phyloP scores from a whole-genome alignment of 2,797 vertebrate genomes.

The Petrocephalus schoutedeni region DNA sequence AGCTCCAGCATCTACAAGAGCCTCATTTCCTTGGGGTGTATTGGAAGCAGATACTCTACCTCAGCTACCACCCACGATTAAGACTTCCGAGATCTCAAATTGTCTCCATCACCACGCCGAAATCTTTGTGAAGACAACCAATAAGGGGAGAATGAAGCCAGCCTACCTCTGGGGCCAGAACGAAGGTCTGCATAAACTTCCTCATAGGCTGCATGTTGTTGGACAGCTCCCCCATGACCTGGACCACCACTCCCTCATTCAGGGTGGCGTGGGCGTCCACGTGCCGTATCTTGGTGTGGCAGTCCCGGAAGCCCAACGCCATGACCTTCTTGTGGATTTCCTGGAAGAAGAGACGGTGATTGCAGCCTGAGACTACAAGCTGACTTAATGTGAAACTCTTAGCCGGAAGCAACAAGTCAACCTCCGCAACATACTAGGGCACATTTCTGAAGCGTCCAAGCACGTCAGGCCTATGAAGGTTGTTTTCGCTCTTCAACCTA shows the following conservation, averaged over 20 bases:
- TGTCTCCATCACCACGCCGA: not conserved
- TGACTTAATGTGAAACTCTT: not conserved
- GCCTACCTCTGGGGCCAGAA: slow-evolving; percentile 86
- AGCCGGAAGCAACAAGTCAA: not conserved
- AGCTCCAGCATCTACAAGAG: not conserved
- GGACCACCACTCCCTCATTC: slow-evolving; percentile 91
- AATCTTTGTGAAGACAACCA: not conserved
- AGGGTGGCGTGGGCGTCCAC: slow-evolving; percentile 94
- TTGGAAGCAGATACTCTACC: not conserved
- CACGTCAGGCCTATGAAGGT: not conserved
- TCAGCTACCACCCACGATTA: not conserved
- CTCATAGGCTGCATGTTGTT: slow-evolving; percentile 96
- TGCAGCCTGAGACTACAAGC: too few relatives aligned
- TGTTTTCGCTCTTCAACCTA: not conserved
- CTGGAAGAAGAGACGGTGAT: slow-evolving; percentile 46
- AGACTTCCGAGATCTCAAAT: not conserved
- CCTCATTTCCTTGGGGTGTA: not conserved
- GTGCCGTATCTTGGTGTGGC: slow-evolving; percentile 91
- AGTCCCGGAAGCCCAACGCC: slow-evolving; percentile 91
- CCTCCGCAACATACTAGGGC: not conserved
- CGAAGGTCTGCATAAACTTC: slow-evolving; percentile 96
- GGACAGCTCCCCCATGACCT: slow-evolving; percentile 96
- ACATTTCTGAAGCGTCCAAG: not conserved
- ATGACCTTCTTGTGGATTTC: slow-evolving; percentile 96
- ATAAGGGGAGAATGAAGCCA: not conserved